Percentiles rank a stretch among this genome's conserved stretches.
These are phyloP conservation scores for Drosophila neoperkinsi DNA, from an alignment of 2,888 invertebrate genomes.

Conservation along the genomic window DNA sequence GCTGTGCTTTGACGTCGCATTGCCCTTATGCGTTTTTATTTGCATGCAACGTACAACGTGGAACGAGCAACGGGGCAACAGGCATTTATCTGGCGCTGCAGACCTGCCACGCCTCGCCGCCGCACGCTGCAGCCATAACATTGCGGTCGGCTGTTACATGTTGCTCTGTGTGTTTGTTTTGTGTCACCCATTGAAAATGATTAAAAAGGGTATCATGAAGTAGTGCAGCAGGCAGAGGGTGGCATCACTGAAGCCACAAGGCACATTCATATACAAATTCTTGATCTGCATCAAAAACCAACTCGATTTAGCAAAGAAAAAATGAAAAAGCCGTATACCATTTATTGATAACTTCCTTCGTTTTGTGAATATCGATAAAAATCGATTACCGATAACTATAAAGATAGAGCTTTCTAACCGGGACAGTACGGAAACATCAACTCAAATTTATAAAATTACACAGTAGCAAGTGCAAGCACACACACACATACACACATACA, in stretches of 20 bases:
- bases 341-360: not conserved
- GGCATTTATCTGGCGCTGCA: constrained; percentile 78
- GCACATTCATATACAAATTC: not conserved
- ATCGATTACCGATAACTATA: not conserved
- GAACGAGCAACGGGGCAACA: constrained; percentile 45
- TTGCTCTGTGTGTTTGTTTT: constrained; percentile 42
- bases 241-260: not conserved
- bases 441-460: not conserved
- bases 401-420: not conserved
- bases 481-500: no score
- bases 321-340: not conserved
- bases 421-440: not conserved
- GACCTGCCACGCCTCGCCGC: constrained; percentile 70
- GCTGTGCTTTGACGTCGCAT: constrained; percentile 16
- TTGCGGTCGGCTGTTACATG: constrained; percentile 76
- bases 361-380: not conserved
- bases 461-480: no score
- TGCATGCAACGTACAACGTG: constrained; percentile 62
- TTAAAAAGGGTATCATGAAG: not conserved
- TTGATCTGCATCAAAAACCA: not conserved
- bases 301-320: not conserved
- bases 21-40: constrained; percentile 24
- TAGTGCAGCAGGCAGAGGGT: not conserved
- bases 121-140: constrained; percentile 71
- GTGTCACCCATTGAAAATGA: constrained; percentile 22